Evolutionary conservation across 2,888 invertebrate species (phyloP), one percentile per base, ranked within the genome.

Genomic region (Anagyrus pseudococci): DNA sequence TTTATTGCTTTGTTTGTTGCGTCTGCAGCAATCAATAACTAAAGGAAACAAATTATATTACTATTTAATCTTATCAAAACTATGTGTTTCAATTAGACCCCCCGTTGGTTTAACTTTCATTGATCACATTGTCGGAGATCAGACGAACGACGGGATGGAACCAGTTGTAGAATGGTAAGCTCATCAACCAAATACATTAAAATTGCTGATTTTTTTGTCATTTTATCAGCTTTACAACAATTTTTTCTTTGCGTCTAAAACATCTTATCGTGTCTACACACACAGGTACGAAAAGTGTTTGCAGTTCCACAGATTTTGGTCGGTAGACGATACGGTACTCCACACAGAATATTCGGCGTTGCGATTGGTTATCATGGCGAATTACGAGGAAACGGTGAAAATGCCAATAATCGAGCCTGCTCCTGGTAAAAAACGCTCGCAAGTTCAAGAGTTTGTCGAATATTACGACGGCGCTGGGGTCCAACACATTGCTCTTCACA

Each of bases 371-470:
- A 98, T 99, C 0, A 93, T 99, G 87, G 92, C 95, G 1, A 99
- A 99, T 81, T 98, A 89, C 84, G 97, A 99, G 77, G 98, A 99
- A 82, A 98, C 94, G 0, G 90, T 99, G 6, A 96, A 95, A 86
- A 87, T 99, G 88, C 98, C 98, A 8, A 94, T 99, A 73, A 99
- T 99, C 80, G 99, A 99, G 80, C 98, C 98, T 2, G 99, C 98
- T 0, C 82, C 87, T 0, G 98, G 97, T 2, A 94, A 94, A 80
- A 92, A 90, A 83, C 96, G 94, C 81, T 98, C 97, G 67, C 99
- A 99, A 84, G 98, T 99, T 70, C 92, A 97, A 80, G 99, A 99
- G 81, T 99, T 94, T 78, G 96, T 98, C 44, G 98, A 99, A 74
- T 99, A 97, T 79, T 96, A 98, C 77, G 98, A 98, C 0, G 96